phyloP scores from a whole-genome alignment of 2,797 vertebrate genomes.

The Echeneis naucrates region DNA sequence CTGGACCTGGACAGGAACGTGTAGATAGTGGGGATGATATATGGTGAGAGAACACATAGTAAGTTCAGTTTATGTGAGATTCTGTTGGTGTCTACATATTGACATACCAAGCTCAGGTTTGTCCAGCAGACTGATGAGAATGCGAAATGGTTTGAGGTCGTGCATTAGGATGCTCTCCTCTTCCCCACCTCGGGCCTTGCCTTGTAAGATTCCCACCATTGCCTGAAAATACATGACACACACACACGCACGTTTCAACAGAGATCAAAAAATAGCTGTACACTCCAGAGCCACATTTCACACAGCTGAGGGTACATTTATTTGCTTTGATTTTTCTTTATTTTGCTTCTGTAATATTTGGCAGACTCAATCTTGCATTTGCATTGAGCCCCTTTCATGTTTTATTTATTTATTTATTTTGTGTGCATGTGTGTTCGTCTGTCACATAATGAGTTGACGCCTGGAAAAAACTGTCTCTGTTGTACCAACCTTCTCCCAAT shows the following conservation, averaged over 20 bases:
- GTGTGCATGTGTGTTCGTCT: constrained; percentile 58
- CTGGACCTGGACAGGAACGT: constrained; percentile 87
- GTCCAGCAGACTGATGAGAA: constrained; percentile 98
- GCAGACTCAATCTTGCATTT: constrained; percentile 28
- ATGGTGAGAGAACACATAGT: background rate
- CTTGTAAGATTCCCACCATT: constrained; percentile 97
- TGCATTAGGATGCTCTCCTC: constrained; percentile 94
- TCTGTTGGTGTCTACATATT: background rate
- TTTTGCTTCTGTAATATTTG: constrained; percentile 16
- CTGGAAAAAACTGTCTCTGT: constrained; percentile 72
- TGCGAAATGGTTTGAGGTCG: constrained; percentile 97
- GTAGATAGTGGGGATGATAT: background rate
- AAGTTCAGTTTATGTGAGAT: background rate
- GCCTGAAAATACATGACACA: constrained; percentile 82
- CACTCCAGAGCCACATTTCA: constrained; percentile 27
- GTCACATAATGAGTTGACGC: constrained; percentile 58
- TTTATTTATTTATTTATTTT: constrained; percentile 3
- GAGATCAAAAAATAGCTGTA: constrained; percentile 3
- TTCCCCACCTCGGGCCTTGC: constrained; percentile 91
- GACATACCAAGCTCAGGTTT: constrained; percentile 96
- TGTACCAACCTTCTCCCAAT: constrained; percentile 67
- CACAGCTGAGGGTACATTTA: background rate
- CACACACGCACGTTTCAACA: constrained; percentile 15
- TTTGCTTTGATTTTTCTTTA: constrained; percentile 8
- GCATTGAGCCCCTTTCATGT: constrained; percentile 24